Evolutionary conservation across 2,113 vertebrate species (phyloP).

Genomic region (Bucco capensis): DNA sequence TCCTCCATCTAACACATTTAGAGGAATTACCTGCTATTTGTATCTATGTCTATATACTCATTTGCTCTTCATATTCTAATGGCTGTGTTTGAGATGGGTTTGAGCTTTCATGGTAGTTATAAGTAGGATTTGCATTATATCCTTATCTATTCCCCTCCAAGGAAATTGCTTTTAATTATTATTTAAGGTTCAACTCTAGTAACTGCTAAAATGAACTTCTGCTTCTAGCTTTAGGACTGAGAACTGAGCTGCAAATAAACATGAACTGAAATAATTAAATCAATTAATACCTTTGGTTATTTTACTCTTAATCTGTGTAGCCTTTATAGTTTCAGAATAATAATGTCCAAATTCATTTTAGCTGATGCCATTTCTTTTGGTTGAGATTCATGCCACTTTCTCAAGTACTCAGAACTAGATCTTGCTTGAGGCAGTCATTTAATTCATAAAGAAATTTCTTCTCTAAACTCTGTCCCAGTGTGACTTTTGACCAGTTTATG

Average conservation of each 20-base stretch:
- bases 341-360: conserved; percentile 1
- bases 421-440: conserved; percentile 24
- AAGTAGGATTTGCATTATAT: not conserved
- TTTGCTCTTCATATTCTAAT: conserved; percentile 5
- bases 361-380: not conserved
- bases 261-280: conserved; percentile 36
- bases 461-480: not conserved
- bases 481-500: not conserved
- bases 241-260: conserved; percentile 19
- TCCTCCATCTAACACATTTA: not conserved
- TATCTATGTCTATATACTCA: not conserved
- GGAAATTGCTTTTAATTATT: conserved; percentile 18
- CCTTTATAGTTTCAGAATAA: conserved; percentile 8
- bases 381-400: not conserved
- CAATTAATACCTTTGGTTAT: not conserved
- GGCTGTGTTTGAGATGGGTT: not conserved
- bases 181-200: not conserved
- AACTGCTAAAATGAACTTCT: not conserved
- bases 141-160: not conserved
- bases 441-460: conserved; percentile 30
- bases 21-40: not conserved
- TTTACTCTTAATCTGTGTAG: not conserved
- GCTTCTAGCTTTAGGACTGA: not conserved
- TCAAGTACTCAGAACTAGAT: not conserved
- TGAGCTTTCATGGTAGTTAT: not conserved